Base-by-base conservation (phyloP, 2,888 invertebrate genomes). In the Bedellia somnulentella region DNA sequence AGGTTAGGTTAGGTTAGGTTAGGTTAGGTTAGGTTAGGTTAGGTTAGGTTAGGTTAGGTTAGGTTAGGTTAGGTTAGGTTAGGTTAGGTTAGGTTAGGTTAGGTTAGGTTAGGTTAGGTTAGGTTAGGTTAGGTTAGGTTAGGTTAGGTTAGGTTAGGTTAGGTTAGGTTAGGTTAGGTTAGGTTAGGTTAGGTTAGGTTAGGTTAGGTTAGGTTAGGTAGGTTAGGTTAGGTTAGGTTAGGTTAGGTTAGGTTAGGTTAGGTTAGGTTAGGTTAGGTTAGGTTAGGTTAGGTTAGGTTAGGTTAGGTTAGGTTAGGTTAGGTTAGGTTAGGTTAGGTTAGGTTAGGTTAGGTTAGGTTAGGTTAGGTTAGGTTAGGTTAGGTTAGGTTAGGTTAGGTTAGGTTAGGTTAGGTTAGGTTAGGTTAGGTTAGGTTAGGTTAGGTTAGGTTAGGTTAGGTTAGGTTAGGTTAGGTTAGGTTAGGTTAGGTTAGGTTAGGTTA, bases 351-450 rank as follows among this genome's bases (percentile, higher is more conserved):
- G 31, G 31, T 26, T 31, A 26, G 26, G 26, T 26, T 26, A 26
- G 26, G 26, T 26, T 38, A 36, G 38, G 38, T 38, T 38, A 36
- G 38, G 38, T 35, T 39, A 37, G 39, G 39, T 39, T 37, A 34
- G 36, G 39, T 37, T 37, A 34, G 36, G 39, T 37, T 36, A 33
- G 36, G 36, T 38, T 38, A 35, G 38, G 38, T 37, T 37, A 34
- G 38, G 35, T 36, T 37, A 35, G 37, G 38, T 38, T 38, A 36
- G 38, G 38, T 39, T 39, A 39, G 37, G 38, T 37, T 37, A 35
- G 38, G 38, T 34, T 36, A 34, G 34, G 36, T 35, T 33, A 36
- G 37, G 37, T 39, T 37, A 35, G 39, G 35, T 39, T 37, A 36
- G 38, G 38, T 36, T 36, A 27, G 35, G 33, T 34, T 32, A 34